phyloP scores from a whole-genome alignment of 2,113 vertebrate species.

The Oxyruncus cristatus region DNA sequence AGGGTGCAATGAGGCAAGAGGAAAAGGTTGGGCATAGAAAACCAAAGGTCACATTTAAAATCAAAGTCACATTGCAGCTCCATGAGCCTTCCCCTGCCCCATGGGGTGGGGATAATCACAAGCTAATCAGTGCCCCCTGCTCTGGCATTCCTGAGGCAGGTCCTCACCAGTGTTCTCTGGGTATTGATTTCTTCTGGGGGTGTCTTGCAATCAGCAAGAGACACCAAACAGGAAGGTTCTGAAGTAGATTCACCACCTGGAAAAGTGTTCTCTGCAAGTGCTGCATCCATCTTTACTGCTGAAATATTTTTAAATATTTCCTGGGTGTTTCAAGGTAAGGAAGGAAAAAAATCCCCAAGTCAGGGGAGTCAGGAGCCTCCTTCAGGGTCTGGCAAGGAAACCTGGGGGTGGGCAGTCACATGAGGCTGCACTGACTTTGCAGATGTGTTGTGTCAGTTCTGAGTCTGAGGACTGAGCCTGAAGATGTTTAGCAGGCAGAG shows the following conservation, averaged over 20 bases:
- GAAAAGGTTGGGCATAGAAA: neutral
- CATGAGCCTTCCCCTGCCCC: neutral
- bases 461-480: neutral
- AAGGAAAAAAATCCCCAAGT: neutral
- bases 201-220: constrained; percentile 1
- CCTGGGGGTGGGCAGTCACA: neutral
- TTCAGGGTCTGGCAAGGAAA: neutral
- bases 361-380: neutral
- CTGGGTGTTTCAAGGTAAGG: neutral
- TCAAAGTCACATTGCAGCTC: neutral
- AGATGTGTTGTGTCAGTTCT: neutral
- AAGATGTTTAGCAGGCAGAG: neutral
- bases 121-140: neutral
- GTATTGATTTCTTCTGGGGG: neutral
- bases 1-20: neutral
- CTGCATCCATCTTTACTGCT: neutral
- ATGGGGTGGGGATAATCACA: neutral
- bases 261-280: neutral
- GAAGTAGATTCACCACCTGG: neutral
- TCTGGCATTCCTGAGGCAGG: neutral
- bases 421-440: neutral
- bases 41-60: neutral
- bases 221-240: neutral
- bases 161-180: neutral
- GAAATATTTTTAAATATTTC: neutral